Evolutionary conservation across 2,888 invertebrate genomes (phyloP), one percentile per base, ranked within the genome.

Genomic region (Campoletis raptor): DNA sequence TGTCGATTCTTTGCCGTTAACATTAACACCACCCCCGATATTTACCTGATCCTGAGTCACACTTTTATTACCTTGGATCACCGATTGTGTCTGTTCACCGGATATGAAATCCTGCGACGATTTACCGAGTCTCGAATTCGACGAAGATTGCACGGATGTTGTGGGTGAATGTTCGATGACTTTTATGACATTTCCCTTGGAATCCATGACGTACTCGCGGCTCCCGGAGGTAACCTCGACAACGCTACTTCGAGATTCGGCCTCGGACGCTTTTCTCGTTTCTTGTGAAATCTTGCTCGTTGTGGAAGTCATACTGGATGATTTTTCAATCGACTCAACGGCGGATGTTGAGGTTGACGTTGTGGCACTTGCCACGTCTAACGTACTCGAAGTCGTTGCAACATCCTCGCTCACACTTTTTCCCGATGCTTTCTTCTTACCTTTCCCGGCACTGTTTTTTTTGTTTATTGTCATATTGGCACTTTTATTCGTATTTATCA

Each of bases 141-240:
- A 87, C 37, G 85, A 83, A 5, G 69, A 79, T 37, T 90, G 87
- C 15, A 86, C 88, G 1, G 86, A 66, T 1, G 89, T 90, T 24
- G 81, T 89, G 4, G 92, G 91, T 2, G 85, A 70, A 18, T 89
- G 88, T 69, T 93, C 92, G 69, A 92, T 91, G 36, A 93, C 90
- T 79, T 90, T 89, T 72, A 93, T 86, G 8, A 93, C 89, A 74
- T 93, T 93, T 9, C 94, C 93, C 85, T 91, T 92, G 0, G 94
- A 92, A 70, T 94, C 93, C 89, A 91, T 90, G 81, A 94, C 86
- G 15, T 92, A 90, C 86, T 93, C 93, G 36, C 93, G 92, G 70
- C 91, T 91, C 0, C 90, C 90, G 74, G 90, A 92, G 80, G 90
- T 93, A 45, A 91, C 88, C 88, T 93, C 93, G 30, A 91, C 88